These are phyloP conservation scores for Polydrusus pterygomalis DNA, from an alignment of 2,888 invertebrate genomes.

Conservation along the genomic window DNA sequence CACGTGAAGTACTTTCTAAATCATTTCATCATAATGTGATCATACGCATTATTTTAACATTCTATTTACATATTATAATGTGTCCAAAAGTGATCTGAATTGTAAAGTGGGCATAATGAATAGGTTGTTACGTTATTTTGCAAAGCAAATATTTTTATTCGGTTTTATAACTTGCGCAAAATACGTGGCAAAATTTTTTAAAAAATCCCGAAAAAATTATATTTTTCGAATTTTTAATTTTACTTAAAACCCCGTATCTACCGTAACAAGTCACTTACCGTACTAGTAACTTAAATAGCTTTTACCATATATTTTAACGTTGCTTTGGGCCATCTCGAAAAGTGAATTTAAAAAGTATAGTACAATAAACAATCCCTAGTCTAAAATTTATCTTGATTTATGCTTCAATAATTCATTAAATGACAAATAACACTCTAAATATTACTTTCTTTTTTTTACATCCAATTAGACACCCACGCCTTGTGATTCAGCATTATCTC, in stretches of 20 bases:
- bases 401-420: neutral
- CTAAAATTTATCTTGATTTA: neutral
- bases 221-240: too few relatives aligned
- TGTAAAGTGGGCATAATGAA: neutral
- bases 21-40: neutral
- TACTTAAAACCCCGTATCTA: too few relatives aligned
- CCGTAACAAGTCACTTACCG: too few relatives aligned
- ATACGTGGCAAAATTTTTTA: too few relatives aligned
- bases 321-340: neutral
- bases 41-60: slow-evolving; percentile 6
- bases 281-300: too few relatives aligned
- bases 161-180: too few relatives aligned
- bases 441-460: slow-evolving; percentile 14
- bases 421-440: slow-evolving; percentile 10
- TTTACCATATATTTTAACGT: too few relatives aligned
- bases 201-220: too few relatives aligned
- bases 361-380: neutral
- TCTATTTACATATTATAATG: neutral
- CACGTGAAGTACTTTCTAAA: slow-evolving; percentile 13
- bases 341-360: slow-evolving; percentile 12
- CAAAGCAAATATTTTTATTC: too few relatives aligned
- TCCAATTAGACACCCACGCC: slow-evolving; percentile 15
- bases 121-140: too few relatives aligned
- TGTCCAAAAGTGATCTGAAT: neutral
- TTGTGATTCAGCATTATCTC: neutral